Percentiles rank a stretch among this genome's conserved stretches.
phyloP scores from a whole-genome alignment of 2,888 invertebrate genomes.

The Tillus elongatus region DNA sequence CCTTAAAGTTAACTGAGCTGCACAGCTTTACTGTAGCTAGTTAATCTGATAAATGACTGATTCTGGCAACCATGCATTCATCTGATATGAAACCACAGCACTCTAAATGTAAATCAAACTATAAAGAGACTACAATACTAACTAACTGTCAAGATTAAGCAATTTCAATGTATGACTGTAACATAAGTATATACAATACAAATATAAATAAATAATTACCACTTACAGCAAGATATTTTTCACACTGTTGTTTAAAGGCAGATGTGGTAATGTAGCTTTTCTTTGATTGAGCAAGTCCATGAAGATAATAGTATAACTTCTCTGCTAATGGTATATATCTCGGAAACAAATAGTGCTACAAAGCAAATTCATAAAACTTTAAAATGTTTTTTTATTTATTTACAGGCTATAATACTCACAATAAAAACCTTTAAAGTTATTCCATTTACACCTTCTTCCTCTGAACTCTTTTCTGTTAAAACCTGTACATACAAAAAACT shows the following conservation, averaged over 20 bases:
- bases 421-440: conserved; percentile 59
- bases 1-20: too few relatives aligned
- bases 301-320: conserved; percentile 58
- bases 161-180: too few relatives aligned
- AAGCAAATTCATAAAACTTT: conserved; percentile 17
- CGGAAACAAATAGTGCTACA: conserved; percentile 69
- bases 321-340: conserved; percentile 62
- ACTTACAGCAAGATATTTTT: conserved; percentile 48
- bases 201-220: too few relatives aligned
- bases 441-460: conserved; percentile 62
- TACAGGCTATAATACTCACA: conserved; percentile 40
- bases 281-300: conserved; percentile 50
- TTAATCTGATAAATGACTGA: too few relatives aligned
- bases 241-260: conserved; percentile 66
- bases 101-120: too few relatives aligned
- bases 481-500: too few relatives aligned
- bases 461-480: conserved; percentile 57
- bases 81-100: too few relatives aligned
- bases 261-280: conserved; percentile 53
- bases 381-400: neutral
- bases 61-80: too few relatives aligned
- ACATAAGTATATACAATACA: too few relatives aligned
- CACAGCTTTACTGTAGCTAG: too few relatives aligned
- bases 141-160: too few relatives aligned
- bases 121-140: too few relatives aligned